Base-by-base conservation (phyloP, 2,888 invertebrate genomes). In the Mechanitis messenoides region DNA sequence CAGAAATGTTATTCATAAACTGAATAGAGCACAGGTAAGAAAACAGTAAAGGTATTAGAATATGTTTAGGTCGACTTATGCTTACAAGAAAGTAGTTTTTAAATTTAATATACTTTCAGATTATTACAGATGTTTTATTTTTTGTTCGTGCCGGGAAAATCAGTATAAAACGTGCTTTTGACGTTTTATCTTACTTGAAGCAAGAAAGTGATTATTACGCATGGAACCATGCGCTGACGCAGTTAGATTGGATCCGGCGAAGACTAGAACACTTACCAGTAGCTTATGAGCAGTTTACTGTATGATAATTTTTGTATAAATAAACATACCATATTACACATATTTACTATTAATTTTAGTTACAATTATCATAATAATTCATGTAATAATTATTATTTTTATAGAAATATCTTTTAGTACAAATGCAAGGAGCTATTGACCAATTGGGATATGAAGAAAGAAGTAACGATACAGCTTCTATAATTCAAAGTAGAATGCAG, bases 81-180 rank as follows among this genome's bases (percentile, higher is more conserved):
- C 11, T 46, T 4, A 6, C 7, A 45, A 20, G 33, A 33, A 45
- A n/a, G 45, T 38, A 33, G 3, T 35, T 45, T 33, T 55, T 12
- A 31, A 42, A n/a, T n/a, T 5, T 59, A 38, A 33, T 31, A 54
- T 33, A 45, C 53, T 67, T 46, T 62, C 50, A 92, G 90, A 89
- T 94, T 6, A 91, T 96, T 31, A 95, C 97, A 72, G 97, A 98
- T 77, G 88, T 94, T 1, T 81, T 95, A 4, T 92, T 92, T 76
- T 90, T 95, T 69, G 93, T 95, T 1, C 91, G 93, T 57, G 91
- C 92, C 33, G 91, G 91, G 0, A 73, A 86, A 46, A 79, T 94
- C 0, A 71, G 80, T 20, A 93, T 93, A 62, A 72, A 78, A 0
- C 77, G 89, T 0, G 93, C 93, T 0, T 91, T 97, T 35, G 84